Evolutionary conservation across 37 sponge, comb jelly and placozoan species (phyloP).

Genomic region (Chondrilla cf. caribensis): DNA sequence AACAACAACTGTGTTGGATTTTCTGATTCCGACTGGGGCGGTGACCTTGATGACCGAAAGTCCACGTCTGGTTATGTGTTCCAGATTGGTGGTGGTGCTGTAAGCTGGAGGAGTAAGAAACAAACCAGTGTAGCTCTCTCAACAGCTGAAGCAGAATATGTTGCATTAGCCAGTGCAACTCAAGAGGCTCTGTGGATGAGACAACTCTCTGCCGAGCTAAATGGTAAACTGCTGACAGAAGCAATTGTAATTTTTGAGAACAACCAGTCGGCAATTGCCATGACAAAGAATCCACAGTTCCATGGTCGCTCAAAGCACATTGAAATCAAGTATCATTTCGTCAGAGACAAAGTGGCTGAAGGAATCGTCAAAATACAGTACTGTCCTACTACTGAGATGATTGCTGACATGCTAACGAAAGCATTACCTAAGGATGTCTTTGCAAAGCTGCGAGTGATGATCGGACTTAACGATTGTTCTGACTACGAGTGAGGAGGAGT

Average conservation of each 20-base stretch:
- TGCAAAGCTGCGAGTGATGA: constrained; percentile 18
- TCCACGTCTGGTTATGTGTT: background rate
- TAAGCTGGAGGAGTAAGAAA: constrained; percentile 13
- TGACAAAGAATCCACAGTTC: constrained; percentile 26
- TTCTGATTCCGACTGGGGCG: background rate
- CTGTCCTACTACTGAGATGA: constrained; percentile 51
- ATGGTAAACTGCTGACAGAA: background rate
- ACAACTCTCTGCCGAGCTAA: background rate
- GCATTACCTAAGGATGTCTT: constrained; percentile 25
- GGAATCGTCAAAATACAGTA: constrained; percentile 34
- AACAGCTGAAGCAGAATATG: constrained; percentile 43
- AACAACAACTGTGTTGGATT: background rate
- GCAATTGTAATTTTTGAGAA: constrained; percentile 55
- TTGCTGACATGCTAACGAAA: constrained; percentile 55
- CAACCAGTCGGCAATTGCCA: constrained; percentile 53
- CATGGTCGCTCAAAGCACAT: constrained; percentile 54
- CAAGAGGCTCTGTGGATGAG: constrained; percentile 39
- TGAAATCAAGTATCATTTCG: constrained; percentile 39
- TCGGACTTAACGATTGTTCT: constrained; percentile 21
- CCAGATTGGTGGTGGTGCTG: constrained; percentile 2
- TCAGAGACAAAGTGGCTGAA: too few relatives aligned
- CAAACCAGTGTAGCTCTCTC: constrained; percentile 22
- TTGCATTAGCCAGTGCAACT: constrained; percentile 43
- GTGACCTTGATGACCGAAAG: constrained; percentile 10
- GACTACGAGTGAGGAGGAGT: constrained; percentile 45